Evolutionary conservation across 2,797 vertebrate genomes (phyloP).

Genomic region (Alcedo atthis): DNA sequence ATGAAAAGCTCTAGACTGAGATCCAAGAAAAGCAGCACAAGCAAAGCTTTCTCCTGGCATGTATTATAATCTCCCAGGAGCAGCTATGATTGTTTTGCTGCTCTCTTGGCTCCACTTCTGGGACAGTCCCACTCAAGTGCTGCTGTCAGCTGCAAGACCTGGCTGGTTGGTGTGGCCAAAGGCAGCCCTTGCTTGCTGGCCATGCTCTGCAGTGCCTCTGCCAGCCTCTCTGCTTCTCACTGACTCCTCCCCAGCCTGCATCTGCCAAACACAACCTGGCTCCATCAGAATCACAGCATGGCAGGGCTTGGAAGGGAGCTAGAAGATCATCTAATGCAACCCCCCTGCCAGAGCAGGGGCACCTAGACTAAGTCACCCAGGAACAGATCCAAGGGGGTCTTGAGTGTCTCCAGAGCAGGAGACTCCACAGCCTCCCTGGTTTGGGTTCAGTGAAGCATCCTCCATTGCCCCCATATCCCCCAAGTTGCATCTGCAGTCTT

Average conservation of each 20-base stretch:
- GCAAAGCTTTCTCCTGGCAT: neutral
- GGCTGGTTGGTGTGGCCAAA: rapidly evolving
- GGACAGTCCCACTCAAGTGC: neutral
- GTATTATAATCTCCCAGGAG: neutral
- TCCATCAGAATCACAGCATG: neutral
- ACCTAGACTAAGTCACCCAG: too few species aligned
- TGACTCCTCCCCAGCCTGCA: neutral
- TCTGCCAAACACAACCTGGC: neutral
- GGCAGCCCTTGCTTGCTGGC: neutral
- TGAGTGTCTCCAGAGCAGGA: too few species aligned
- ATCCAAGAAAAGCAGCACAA: constrained; percentile 30
- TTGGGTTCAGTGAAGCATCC: neutral
- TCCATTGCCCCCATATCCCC: neutral
- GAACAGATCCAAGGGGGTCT: too few species aligned
- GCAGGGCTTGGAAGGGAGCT: too few species aligned
- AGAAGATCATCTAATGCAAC: too few species aligned
- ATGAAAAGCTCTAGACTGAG: neutral
- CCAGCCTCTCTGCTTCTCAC: neutral
- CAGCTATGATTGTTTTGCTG: neutral
- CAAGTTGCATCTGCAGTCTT: rapidly evolving
- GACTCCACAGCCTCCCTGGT: too few species aligned
- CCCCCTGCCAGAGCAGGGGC: too few species aligned
- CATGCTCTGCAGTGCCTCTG: neutral
- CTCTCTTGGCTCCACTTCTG: neutral
- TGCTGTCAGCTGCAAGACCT: neutral